These are phyloP conservation scores for Potorous gilbertii DNA, from an alignment of 2,797 vertebrate species.

Conservation along the genomic window DNA sequence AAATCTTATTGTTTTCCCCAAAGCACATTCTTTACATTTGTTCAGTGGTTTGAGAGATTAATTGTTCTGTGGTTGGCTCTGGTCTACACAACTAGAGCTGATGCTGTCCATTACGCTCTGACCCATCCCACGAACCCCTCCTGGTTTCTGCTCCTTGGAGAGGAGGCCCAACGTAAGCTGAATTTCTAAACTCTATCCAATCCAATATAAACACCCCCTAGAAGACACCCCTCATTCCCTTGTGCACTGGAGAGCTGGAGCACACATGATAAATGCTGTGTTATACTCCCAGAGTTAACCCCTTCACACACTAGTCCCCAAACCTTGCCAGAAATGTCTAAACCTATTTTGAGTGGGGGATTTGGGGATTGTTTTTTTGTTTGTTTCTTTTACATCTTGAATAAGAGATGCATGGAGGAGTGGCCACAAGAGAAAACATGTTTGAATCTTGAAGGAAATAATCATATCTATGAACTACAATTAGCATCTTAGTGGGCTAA, in stretches of 20 bases:
- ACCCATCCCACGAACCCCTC: conserved; percentile 80
- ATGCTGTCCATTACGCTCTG: conserved; percentile 71
- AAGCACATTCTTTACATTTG: neutral
- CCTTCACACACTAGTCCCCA: conserved; percentile 41
- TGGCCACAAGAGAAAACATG: neutral
- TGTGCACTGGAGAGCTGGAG: conserved; percentile 70
- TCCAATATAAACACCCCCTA: conserved; percentile 81
- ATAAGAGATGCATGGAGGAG: conserved; percentile 62
- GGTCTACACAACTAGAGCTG: conserved; percentile 77
- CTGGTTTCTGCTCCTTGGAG: conserved; percentile 76
- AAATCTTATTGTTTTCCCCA: neutral
- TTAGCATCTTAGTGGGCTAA: conserved; percentile 76
- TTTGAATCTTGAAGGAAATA: neutral
- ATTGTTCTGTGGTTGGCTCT: conserved; percentile 69
- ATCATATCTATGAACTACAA: neutral
- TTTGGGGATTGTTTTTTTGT: too few species aligned
- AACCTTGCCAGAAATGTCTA: neutral
- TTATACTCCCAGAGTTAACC: conserved; percentile 74
- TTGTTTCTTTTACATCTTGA: conserved; percentile 72
- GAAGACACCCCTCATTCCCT: conserved; percentile 76
- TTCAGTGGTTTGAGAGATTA: conserved; percentile 21
- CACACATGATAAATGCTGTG: conserved; percentile 80
- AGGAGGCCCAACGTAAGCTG: conserved; percentile 71
- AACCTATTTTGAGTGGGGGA: neutral
- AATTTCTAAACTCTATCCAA: conserved; percentile 81